These are phyloP conservation scores for Magallana angulata DNA, from an alignment of 1,140 invertebrate genomes.

Conservation along the genomic window DNA sequence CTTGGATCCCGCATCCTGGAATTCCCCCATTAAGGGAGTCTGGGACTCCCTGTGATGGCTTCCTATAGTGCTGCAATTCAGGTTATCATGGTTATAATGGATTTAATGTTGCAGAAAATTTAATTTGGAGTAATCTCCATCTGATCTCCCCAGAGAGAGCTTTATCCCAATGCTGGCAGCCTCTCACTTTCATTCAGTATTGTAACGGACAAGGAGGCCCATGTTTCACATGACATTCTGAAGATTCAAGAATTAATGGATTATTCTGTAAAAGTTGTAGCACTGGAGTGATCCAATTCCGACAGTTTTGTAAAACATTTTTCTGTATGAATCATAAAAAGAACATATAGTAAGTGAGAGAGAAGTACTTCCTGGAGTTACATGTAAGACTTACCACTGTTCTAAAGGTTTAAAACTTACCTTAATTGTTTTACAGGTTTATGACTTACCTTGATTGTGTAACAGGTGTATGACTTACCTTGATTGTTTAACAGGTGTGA, in stretches of 20 bases:
- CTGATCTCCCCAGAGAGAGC: background rate
- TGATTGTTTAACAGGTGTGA: no score
- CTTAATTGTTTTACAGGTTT: slow-evolving; percentile 70
- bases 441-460: slow-evolving; percentile 61
- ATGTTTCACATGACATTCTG: background rate
- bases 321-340: no score
- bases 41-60: background rate
- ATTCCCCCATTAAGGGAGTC: background rate
- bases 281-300: background rate
- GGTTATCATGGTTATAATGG: slow-evolving; percentile 28
- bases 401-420: no score
- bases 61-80: background rate
- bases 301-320: background rate
- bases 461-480: no score
- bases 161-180: background rate
- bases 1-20: background rate
- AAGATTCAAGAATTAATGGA: background rate
- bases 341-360: no score
- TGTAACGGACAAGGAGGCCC: background rate
- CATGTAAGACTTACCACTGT: no score
- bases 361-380: no score
- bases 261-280: background rate
- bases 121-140: slow-evolving; percentile 31
- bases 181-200: background rate
- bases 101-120: slow-evolving; percentile 32